These are phyloP conservation scores for Cephus nigrinus DNA, from an alignment of 2,888 invertebrate genomes.

Conservation along the genomic window DNA sequence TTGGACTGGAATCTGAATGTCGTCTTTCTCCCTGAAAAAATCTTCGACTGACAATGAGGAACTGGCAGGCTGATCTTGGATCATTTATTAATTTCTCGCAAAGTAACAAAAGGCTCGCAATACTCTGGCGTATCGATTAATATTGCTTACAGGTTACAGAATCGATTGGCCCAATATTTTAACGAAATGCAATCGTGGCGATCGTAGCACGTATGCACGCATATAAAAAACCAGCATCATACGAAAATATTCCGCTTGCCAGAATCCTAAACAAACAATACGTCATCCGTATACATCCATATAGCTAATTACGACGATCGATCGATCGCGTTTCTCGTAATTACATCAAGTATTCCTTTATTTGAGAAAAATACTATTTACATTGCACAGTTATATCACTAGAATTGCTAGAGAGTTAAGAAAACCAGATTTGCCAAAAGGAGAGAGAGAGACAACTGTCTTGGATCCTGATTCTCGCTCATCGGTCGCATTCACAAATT, in stretches of 20 bases:
- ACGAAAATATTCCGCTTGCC: no score
- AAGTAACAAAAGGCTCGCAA: neutral
- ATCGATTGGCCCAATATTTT: no score
- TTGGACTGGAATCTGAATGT: neutral
- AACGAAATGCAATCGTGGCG: no score
- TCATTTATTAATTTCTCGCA: neutral
- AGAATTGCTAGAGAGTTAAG: conserved; percentile 33
- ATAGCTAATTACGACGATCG: neutral
- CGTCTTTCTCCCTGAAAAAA: neutral
- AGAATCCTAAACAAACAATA: no score
- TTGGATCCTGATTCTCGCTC: no score
- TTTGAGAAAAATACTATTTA: conserved; percentile 62
- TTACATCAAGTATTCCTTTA: conserved; percentile 44
- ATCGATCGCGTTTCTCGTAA: conserved; percentile 8
- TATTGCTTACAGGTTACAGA: no score
- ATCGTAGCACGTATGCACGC: no score
- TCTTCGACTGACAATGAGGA: neutral
- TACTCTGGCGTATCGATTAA: conserved; percentile 9
- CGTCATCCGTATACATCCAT: no score
- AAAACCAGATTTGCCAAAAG: conserved; percentile 16
- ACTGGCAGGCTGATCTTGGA: conserved; percentile 1
- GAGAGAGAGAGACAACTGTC: no score
- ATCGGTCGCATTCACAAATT: no score
- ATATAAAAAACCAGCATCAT: no score
- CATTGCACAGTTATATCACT: conserved; percentile 57